Base-by-base conservation (phyloP, 2,113 vertebrate species). In the Campylomormyrus tamandua region DNA sequence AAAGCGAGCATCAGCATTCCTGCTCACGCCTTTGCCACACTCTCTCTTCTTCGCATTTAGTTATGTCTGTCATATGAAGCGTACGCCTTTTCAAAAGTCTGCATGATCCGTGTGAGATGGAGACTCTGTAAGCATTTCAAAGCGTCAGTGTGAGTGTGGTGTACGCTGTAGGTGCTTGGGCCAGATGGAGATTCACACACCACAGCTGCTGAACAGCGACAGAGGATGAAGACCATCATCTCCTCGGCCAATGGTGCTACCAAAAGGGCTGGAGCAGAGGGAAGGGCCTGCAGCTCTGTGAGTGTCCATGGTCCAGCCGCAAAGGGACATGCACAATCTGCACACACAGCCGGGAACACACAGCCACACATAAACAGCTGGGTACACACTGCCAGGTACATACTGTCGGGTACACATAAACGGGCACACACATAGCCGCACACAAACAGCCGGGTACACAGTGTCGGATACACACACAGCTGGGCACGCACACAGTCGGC, bases 201-300 rank as follows among this genome's bases (percentile, higher is more conserved):
- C 17, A 4, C 27, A 8, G n/a, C 87, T 88, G 35, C 4, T 90
- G 83, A 91, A 46, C 1, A 90, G 92, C 91, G 90, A 90, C 90
- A 89, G 56, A 94, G 95, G 90, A 94, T 92, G 93, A 93, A 90
- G 87, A 90, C n/a, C 31, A 77, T 31, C 3, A 49, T 10, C 87
- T 53, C 84, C 80, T 91, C 91, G 86, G 91, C 74, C 93, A 95
- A 92, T 83, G 90, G 90, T 83, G 91, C 87, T 19, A 13, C 90
- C 87, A 94, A 90, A 87, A 92, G 93, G 93, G 94, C 91, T 88
- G 93, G 89, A 42, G 15, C 49, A 58, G 85, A 52, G 17, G 27
- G 83, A 62, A 94, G 92, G 87, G 48, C 39, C 87, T 58, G 35
- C 77, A 89, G 39, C 27, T 89, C 66, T 90, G 83, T 88, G 74